Percentiles rank a stretch among this genome's conserved stretches.
These are phyloP conservation scores for Apis cerana DNA, from an alignment of 1,140 invertebrate genomes.

Conservation along the genomic window DNA sequence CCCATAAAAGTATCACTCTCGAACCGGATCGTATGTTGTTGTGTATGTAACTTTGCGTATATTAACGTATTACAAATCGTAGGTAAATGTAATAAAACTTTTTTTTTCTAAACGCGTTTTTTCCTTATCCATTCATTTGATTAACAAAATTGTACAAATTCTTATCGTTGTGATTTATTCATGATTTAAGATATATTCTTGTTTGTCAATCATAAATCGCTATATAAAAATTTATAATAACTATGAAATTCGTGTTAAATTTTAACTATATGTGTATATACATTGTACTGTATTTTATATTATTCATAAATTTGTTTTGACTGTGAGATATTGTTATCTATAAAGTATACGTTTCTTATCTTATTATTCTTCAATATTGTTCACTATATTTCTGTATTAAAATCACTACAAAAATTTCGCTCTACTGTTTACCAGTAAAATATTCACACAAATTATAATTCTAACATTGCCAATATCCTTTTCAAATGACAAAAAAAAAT, in stretches of 20 bases:
- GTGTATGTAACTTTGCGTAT: constrained; percentile 59
- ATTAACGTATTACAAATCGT: constrained; percentile 69
- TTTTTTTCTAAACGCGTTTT: constrained; percentile 62
- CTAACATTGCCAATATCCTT: neutral
- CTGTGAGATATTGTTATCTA: neutral
- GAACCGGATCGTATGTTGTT: constrained; percentile 31
- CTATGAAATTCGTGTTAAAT: neutral
- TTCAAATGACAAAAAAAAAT: neutral
- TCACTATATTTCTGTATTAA: neutral
- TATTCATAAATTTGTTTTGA: neutral
- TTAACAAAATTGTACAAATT: neutral
- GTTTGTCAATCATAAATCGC: too few species aligned
- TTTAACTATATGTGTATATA: neutral
- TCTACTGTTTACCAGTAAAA: neutral
- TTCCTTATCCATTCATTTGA: neutral
- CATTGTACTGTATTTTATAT: neutral
- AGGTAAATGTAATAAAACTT: constrained; percentile 77
- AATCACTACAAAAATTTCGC: neutral
- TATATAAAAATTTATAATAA: neutral
- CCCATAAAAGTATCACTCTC: neutral
- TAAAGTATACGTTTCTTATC: too few species aligned
- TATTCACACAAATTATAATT: neutral
- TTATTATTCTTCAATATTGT: neutral
- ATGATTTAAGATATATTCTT: too few species aligned
- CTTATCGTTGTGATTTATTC: neutral